phyloP scores from a whole-genome alignment of 2,113 vertebrate genomes.

The Catharus minimus region DNA sequence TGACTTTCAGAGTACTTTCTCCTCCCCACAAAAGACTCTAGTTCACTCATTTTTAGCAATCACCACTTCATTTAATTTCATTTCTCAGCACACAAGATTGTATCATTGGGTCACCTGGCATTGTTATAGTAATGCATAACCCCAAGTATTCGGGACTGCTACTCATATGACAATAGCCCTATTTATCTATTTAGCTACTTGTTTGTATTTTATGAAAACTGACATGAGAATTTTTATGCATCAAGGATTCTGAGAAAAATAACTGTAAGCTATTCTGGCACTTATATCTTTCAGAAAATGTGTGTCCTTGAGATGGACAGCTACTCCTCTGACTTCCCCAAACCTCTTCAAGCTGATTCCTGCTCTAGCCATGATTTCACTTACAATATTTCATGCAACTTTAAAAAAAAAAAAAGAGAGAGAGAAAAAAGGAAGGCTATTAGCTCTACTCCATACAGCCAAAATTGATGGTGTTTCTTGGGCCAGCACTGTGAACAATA shows the following conservation, averaged over 20 bases:
- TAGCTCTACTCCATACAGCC: neutral
- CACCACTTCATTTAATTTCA: neutral
- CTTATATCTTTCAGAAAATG: neutral
- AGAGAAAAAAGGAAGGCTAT: neutral
- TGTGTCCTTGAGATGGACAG: conserved; percentile 3
- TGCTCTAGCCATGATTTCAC: neutral
- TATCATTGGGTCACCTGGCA: neutral
- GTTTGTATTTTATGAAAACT: neutral
- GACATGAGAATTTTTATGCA: conserved; percentile 37
- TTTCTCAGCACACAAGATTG: neutral
- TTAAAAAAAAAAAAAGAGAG: neutral
- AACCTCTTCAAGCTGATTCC: conserved; percentile 32
- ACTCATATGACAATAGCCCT: neutral
- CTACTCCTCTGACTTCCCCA: conserved; percentile 50
- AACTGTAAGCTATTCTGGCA: conserved; percentile 30
- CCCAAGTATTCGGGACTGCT: neutral
- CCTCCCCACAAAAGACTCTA: rapidly evolving
- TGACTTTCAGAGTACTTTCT: neutral
- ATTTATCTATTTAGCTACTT: neutral
- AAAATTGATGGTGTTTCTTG: conserved; percentile 33
- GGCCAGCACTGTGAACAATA: neutral
- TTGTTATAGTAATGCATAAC: neutral
- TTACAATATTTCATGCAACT: conserved; percentile 25
- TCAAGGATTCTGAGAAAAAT: conserved; percentile 48
- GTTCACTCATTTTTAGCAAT: rapidly evolving